Conservation (phyloP, 2,888 invertebrate species). For the Netelia inedita region DNA sequence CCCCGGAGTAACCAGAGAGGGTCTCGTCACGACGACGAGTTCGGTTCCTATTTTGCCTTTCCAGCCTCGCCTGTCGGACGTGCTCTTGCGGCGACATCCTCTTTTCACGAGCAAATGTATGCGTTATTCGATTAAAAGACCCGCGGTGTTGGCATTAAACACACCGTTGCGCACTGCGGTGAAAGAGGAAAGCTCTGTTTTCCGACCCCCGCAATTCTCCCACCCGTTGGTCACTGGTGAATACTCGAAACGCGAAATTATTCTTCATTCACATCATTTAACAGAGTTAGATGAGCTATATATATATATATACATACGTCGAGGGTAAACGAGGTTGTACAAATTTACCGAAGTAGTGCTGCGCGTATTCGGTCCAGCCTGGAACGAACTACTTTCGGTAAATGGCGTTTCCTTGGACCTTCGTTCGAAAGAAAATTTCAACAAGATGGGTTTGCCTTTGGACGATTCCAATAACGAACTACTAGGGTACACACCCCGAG, state of each 20-base stretch:
- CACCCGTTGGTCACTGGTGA: constrained; percentile 9
- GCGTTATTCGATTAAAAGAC: constrained; percentile 68
- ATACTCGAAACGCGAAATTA: constrained; percentile 48
- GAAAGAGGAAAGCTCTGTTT: constrained; percentile 42
- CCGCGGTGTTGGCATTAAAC: constrained; percentile 59
- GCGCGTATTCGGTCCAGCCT: background rate
- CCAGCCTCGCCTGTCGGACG: constrained; percentile 51
- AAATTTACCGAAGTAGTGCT: constrained; percentile 22
- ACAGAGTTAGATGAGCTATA: constrained; percentile 40
- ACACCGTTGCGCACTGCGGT: constrained; percentile 42
- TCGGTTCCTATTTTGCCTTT: constrained; percentile 71
- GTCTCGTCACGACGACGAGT: constrained; percentile 69
- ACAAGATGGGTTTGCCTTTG: background rate
- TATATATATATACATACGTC: background rate
- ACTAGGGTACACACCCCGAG: constrained; percentile 21
- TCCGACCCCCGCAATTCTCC: constrained; percentile 5
- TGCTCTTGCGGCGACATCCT: constrained; percentile 50
- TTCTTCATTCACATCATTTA: constrained; percentile 45
- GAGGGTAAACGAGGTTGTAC: constrained; percentile 16
- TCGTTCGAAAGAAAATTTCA: constrained; percentile 20
- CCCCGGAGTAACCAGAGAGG: constrained; percentile 71
- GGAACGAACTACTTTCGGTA: constrained; percentile 26
- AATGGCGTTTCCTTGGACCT: background rate
- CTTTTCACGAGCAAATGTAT: constrained; percentile 48
- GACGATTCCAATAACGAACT: constrained; percentile 37